A percentile compares a stretch with the other conserved stretches of the same genome.
These are phyloP conservation scores for Meandrina meandrites DNA, from an alignment of 92 coral and sea anemone species.

Conservation along the genomic window DNA sequence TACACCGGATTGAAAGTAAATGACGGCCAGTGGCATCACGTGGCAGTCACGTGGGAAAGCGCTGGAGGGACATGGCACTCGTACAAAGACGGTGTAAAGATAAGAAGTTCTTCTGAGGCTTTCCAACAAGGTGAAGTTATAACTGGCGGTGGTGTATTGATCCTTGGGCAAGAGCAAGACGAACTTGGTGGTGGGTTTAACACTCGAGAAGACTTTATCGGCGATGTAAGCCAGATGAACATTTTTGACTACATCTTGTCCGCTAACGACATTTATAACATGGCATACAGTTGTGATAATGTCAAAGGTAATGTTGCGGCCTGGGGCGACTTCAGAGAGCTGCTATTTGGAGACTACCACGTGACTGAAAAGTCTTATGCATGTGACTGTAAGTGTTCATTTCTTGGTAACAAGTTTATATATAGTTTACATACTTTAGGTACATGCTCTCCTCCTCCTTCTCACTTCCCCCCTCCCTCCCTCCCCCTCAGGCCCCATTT, in stretches of 20 bases:
- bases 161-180: slow-evolving; percentile 87
- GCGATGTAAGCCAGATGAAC: slow-evolving; percentile 83
- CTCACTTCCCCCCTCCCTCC: too few relatives aligned
- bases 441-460: not conserved
- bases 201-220: slow-evolving; percentile 71
- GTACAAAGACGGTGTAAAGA: slow-evolving; percentile 63
- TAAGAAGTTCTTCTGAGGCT: slow-evolving; percentile 34
- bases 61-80: slow-evolving; percentile 66
- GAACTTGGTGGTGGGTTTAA: slow-evolving; percentile 80
- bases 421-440: not conserved
- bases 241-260: slow-evolving; percentile 69
- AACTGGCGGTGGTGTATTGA: slow-evolving; percentile 73
- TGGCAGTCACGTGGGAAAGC: slow-evolving; percentile 87
- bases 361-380: slow-evolving; percentile 70
- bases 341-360: slow-evolving; percentile 60
- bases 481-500: too few relatives aligned
- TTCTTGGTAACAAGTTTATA: not conserved
- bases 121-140: slow-evolving; percentile 75
- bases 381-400: slow-evolving; percentile 69
- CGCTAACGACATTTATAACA: slow-evolving; percentile 66
- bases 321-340: slow-evolving; percentile 85
- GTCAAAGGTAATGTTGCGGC: slow-evolving; percentile 75
- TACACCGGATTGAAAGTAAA: slow-evolving; percentile 55
- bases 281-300: slow-evolving; percentile 70
- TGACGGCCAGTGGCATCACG: slow-evolving; percentile 88